A percentile compares a stretch with the other conserved stretches of the same genome.
Conservation (phyloP, 2,113 vertebrate genomes). For the Salvelinus namaycush region DNA sequence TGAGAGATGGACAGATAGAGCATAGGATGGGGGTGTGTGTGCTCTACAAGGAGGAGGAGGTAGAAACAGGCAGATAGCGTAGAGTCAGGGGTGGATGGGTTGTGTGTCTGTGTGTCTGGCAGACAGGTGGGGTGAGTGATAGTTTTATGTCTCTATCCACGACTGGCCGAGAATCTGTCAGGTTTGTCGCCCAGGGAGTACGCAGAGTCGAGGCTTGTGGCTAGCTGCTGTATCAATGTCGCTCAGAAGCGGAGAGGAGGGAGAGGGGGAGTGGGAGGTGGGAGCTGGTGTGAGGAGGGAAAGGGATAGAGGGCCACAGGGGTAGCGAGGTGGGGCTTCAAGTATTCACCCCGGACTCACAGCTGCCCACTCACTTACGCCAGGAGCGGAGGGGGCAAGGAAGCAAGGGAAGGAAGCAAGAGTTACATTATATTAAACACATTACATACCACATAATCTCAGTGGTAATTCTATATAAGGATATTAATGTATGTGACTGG, state of each 20-base stretch:
- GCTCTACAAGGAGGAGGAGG: neutral
- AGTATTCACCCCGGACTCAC: constrained; percentile 18
- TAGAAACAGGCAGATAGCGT: no score
- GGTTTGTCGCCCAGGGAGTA: constrained; percentile 35
- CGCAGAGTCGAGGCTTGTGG: neutral
- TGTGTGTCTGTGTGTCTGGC: neutral
- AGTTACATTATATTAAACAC: constrained; percentile 1
- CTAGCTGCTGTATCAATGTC: constrained; percentile 28
- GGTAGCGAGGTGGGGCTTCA: neutral
- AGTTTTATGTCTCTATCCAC: constrained; percentile 39
- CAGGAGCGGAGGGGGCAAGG: neutral
- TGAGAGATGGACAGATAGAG: neutral
- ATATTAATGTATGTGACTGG: constrained; percentile 13
- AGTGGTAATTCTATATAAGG: neutral
- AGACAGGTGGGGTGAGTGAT: neutral
- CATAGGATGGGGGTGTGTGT: neutral
- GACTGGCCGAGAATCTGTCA: constrained; percentile 35
- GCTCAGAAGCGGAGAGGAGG: neutral
- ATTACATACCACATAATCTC: constrained; percentile 4
- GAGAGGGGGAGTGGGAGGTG: neutral
- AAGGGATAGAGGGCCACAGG: constrained; percentile 2
- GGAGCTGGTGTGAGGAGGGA: constrained; percentile 4
- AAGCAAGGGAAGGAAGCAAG: constrained; percentile 6
- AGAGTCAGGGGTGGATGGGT: no score
- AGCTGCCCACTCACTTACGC: constrained; percentile 36